Evolutionary conservation across 2,888 invertebrate genomes (phyloP).

Genomic region (Sylvicola cinctus): DNA sequence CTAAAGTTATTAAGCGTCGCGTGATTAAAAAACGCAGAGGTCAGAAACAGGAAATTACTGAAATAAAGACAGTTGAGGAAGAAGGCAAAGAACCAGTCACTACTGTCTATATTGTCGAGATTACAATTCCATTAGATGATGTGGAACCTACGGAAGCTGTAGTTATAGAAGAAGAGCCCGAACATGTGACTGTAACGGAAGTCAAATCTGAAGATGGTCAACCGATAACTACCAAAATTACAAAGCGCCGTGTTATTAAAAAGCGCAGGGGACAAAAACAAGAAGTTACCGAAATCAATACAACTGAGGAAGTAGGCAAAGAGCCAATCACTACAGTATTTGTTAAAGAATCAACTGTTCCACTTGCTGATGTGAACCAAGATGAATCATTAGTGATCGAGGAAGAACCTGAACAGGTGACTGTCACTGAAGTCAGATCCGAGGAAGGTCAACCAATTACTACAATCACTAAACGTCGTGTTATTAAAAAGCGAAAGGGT

Average conservation of each 20-base stretch:
- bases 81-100: conserved; percentile 16
- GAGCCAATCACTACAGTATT: conserved; percentile 14
- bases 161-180: conserved; percentile 16
- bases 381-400: conserved; percentile 9
- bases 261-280: conserved; percentile 23
- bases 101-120: conserved; percentile 12
- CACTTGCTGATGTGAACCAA: conserved; percentile 11
- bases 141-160: conserved; percentile 11
- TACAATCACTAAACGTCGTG: conserved; percentile 17
- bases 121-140: conserved; percentile 7
- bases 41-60: conserved; percentile 19
- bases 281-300: conserved; percentile 27
- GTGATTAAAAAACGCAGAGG: conserved; percentile 19
- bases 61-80: conserved; percentile 21
- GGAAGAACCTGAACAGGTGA: conserved; percentile 11
- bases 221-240: conserved; percentile 12
- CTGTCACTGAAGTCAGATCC: conserved; percentile 17
- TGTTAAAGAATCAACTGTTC: conserved; percentile 7
- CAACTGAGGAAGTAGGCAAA: conserved; percentile 24
- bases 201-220: conserved; percentile 10
- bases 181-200: conserved; percentile 13
- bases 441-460: conserved; percentile 16
- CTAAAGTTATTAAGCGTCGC: conserved; percentile 15
- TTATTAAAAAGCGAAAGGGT: conserved; percentile 17
- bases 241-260: conserved; percentile 23